Percentiles rank a stretch among this genome's conserved stretches.
phyloP scores from a whole-genome alignment of 2,888 invertebrate species.

The Tiliacea citrago region DNA sequence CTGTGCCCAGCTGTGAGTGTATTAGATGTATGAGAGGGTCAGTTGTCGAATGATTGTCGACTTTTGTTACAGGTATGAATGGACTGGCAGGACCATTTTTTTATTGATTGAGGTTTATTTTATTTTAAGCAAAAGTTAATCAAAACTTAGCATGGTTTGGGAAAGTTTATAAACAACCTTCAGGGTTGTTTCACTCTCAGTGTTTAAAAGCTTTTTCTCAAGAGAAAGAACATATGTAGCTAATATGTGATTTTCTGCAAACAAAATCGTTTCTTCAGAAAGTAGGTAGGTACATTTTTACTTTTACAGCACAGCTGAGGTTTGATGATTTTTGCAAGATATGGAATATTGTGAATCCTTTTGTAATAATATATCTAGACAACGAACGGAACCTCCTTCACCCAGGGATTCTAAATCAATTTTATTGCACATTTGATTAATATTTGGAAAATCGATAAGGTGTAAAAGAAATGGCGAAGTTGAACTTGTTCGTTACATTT shows the following conservation, averaged over 20 bases:
- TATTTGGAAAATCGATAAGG: neutral
- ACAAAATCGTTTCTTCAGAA: neutral
- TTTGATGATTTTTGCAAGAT: neutral
- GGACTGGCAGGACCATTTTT: neutral
- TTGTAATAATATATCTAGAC: conserved; percentile 3
- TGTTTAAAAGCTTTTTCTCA: conserved; percentile 8
- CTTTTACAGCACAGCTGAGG: neutral
- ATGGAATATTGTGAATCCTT: conserved; percentile 1
- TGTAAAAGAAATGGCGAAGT: neutral
- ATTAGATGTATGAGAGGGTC: neutral
- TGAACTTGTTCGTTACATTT: neutral
- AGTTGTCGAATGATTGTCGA: conserved; percentile 5
- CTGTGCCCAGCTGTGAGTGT: conserved; percentile 16
- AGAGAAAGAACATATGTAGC: neutral
- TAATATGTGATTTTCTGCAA: neutral
- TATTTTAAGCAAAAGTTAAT: too few species aligned
- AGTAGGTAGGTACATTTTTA: neutral
- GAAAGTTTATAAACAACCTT: neutral
- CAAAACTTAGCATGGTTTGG: neutral
- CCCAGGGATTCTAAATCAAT: conserved; percentile 27
- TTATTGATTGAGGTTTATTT: too few species aligned
- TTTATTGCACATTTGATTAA: conserved; percentile 34
- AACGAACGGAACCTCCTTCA: neutral
- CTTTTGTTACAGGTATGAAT: neutral
- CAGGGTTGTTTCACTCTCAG: neutral